Conservation (phyloP, 2,113 vertebrate species). For the Austrofundulus limnaeus region DNA sequence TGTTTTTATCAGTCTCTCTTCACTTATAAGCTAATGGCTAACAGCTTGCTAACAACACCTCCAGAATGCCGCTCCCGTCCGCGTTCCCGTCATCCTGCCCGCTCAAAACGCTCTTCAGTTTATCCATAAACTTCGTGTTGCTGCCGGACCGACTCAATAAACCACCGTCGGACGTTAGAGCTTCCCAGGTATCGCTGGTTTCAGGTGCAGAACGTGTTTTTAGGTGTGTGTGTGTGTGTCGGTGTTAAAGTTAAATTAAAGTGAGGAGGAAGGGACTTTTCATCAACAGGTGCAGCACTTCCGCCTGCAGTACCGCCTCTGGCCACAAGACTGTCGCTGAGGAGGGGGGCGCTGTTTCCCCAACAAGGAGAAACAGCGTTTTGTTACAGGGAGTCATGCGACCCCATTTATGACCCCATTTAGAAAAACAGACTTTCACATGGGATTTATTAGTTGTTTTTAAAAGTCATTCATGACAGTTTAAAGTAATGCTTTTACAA, state of each 20-base stretch:
- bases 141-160: too few relatives aligned
- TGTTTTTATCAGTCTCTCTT: neutral
- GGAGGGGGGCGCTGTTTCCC: constrained; percentile 38
- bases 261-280: neutral
- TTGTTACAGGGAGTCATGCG: too few relatives aligned
- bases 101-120: constrained; percentile 88
- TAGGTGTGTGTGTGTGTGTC: too few relatives aligned
- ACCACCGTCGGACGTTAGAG: neutral
- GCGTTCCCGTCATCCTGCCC: constrained; percentile 76
- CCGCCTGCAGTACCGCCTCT: constrained; percentile 52
- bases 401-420: too few relatives aligned
- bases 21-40: constrained; percentile 1
- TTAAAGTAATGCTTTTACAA: too few relatives aligned
- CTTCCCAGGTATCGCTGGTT: neutral
- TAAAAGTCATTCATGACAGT: too few relatives aligned
- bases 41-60: constrained; percentile 74
- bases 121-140: constrained; percentile 78
- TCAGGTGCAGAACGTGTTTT: constrained; percentile 12
- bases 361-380: too few relatives aligned
- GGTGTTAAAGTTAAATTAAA: neutral
- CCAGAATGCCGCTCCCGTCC: constrained; percentile 78
- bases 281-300: constrained; percentile 72
- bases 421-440: too few relatives aligned
- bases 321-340: fast-evolving
- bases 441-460: too few relatives aligned